Evolutionary conservation across 2,797 vertebrate species (phyloP), one percentile per base, ranked within the genome.

Genomic region (Lateolabrax maculatus): DNA sequence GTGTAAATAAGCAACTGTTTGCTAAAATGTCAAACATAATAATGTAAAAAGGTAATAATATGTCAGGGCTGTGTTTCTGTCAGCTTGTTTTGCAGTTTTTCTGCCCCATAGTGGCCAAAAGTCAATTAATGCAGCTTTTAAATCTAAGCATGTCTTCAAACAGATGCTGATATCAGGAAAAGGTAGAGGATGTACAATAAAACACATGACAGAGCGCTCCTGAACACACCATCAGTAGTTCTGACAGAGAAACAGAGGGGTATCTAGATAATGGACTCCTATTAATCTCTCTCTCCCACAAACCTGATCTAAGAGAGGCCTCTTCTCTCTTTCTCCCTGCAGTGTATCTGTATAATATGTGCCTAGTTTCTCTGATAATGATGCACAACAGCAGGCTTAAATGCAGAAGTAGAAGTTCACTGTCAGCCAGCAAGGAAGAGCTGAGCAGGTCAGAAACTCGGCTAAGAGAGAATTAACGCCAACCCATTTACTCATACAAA

Each of bases 401-500:
- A 74, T 19, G 19, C 37, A 79, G 74, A 62, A 41, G 48, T 51
- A 67, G 51, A 77, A 48, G 56, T 67, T 71, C 61, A 66, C 43
- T 25, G 60, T 72, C 69, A 64, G 53, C 51, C 37, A 29, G n/a
- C 41, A 21, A 51, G 16, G 25, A 60, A 75, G 55, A 71, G 58
- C 62, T 58, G 62, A 84, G 58, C 76, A 44, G 36, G 61, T 39
- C 52, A 72, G 73, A 81, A 78, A 63, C 25, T 56, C 43, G 21
- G 52, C 65, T 16, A 48, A 76, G 63, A 75, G 58, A 69, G 74
- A 84, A 82, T 77, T 63, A 70, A 81, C 18, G 16, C 41, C 68
- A 46, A 46, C 16, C 75, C 61, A 70, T 81, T 85, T 80, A 77
- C 67, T 84, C 78, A 77, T 63, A 86, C 61, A 83, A 86, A 87